Base-by-base conservation (phyloP, 2,113 vertebrate species). In the Oncorhynchus mykiss region DNA sequence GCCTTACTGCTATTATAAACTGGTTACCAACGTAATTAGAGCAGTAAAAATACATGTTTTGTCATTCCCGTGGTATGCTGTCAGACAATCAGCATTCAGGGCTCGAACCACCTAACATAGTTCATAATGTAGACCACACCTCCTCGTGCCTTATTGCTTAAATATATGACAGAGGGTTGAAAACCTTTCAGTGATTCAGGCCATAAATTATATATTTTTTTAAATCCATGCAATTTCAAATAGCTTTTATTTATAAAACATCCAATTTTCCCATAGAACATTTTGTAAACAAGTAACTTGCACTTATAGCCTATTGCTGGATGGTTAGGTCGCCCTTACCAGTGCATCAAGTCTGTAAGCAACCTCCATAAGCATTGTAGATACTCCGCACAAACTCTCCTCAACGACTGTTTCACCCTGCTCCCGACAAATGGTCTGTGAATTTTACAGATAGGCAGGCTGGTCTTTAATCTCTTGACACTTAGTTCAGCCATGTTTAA, bases 331-430 rank as follows among this genome's bases (percentile, higher is more conserved):
- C 5, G 57, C 18, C 67, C 88, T 86, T 92, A 95, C 93, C 93
- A 94, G 87, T 77, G 91, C 90, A 77, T 92, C 84, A 25, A 94
- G 90, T 57, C 85, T 75, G 84, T 94, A 94, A 72, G 88, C 77
- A 22, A 88, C 78, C 88, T 92, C 91, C 87, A 91, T 84, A 72
- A 93, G 75, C n/a, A 91, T 84, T 67, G 86, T 78, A 31, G 91
- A 91, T 77, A 92, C 77, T 0, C 91, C 94, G 85, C 94, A 95
- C 67, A 94, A 82, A 71, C 88, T 88, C 78, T 94, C 93, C 81
- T 95, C 94, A 85, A 94, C 91, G n/a, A 75, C 84, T 90, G 93
- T n/a, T 78, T 83, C 34, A 86, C 87, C 4, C 81, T 87, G 81
- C 87, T 86, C 71, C 5, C 68, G 27, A 73, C 31, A 59, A 82